phyloP scores from a whole-genome alignment of 2,797 vertebrate species.

The Borostomias antarcticus region DNA sequence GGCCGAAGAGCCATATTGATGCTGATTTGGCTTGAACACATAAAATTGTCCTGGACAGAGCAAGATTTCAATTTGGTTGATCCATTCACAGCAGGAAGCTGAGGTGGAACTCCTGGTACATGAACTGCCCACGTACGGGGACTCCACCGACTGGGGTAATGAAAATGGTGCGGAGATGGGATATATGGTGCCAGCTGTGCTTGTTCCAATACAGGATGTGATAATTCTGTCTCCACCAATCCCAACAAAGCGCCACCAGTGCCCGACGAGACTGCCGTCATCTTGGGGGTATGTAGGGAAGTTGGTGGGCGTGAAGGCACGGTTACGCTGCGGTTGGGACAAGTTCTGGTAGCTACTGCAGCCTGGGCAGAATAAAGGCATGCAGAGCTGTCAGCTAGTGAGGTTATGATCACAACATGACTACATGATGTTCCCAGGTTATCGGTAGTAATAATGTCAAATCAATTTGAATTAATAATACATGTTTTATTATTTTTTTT shows the following conservation, averaged over 20 bases:
- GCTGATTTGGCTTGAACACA: constrained; percentile 18
- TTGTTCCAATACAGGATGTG: rapidly evolving
- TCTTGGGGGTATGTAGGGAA: background rate
- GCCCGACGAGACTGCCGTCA: background rate
- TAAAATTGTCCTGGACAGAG: constrained; percentile 55
- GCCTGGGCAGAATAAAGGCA: constrained; percentile 28
- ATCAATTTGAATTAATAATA: no score
- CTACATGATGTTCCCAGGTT: no score
- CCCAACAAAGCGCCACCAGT: constrained; percentile 57
- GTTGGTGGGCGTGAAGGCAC: background rate
- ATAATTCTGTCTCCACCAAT: constrained; percentile 51
- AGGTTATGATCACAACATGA: no score
- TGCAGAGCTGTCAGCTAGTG: no score
- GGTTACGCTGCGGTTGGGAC: constrained; percentile 53
- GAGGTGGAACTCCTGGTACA: rapidly evolving
- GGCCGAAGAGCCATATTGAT: rapidly evolving
- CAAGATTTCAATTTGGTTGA: rapidly evolving
- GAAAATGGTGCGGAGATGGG: no score
- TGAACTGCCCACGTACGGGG: background rate
- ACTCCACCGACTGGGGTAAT: no score
- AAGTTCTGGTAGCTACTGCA: constrained; percentile 46
- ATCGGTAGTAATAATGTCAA: no score
- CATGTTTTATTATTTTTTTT: no score
- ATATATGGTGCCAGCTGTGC: background rate
- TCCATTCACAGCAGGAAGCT: rapidly evolving